Base-by-base conservation (phyloP, 2,113 vertebrate genomes). In the Geococcyx californianus region DNA sequence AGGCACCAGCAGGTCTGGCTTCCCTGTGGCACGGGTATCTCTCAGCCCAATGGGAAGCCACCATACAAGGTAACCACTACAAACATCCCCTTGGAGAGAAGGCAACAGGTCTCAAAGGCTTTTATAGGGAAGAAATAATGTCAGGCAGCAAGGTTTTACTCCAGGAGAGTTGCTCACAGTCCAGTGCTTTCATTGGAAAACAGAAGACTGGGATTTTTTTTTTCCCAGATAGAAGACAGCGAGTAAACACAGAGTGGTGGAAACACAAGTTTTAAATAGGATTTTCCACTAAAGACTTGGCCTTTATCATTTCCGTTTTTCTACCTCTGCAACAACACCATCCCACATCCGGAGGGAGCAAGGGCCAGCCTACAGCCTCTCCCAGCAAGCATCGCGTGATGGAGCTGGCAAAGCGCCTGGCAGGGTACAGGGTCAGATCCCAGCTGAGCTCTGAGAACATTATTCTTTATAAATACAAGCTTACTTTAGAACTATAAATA, bases 221-320 rank as follows among this genome's bases (percentile, higher is more conserved):
- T 70, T 52, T 6, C 49, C 81, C 64, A 29, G 23, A 77, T 3
- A 83, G 56, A 89, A 82, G 54, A 68, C 1, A 36, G 28, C 68
- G 66, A 94, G 25, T 63, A 92, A 82, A 92, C 11, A 67, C 3
- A 66, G 52, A 40, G 29, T 7, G 36, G 21, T 54, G 40, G 44
- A 14, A 79, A 84, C 36, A 68, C 26, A 78, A 59, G 34, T 49
- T 94, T 94, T 75, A 89, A 92, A 91, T 25, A 81, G 36, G 29
- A 68, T 72, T 93, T 89, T 95, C 81, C 81, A 78, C 34, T 40
- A 49, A 56, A 54, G 69, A 94, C 54, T 84, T 64, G 15, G 56
- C 59, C 44, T 58, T 82, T 31, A 8, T 55, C 29, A 64, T 63
- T 72, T 60, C 68, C 44, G 25, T 78, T 84, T 86, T 60, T 40